Conservation (phyloP, 2,888 invertebrate genomes). For the Clitarchus hookeri region DNA sequence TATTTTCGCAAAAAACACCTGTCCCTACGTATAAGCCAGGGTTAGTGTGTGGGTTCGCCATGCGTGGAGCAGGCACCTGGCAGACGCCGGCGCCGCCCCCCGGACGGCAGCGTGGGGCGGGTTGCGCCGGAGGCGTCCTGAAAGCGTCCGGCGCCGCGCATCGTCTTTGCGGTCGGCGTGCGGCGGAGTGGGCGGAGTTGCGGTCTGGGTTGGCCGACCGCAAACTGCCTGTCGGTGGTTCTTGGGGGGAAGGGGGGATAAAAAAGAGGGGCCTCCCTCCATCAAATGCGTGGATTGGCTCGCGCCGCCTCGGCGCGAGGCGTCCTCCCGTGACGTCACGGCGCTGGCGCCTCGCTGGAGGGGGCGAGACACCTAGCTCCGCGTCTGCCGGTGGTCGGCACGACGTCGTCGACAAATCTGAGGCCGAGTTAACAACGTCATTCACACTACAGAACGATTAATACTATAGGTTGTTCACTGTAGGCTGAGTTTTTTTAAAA, state of each 20-base stretch:
- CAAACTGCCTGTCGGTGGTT: not conserved
- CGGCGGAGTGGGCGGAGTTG: constrained; percentile 19
- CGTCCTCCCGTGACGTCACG: constrained; percentile 10
- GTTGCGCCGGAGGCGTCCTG: constrained; percentile 34
- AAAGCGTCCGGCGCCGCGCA: constrained; percentile 28
- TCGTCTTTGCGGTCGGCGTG: constrained; percentile 32
- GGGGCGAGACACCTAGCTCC: not conserved
- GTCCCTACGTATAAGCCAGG: no score
- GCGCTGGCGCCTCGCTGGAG: not conserved
- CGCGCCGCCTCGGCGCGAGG: constrained; percentile 1
- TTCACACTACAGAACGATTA: no score
- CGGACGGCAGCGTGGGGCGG: not conserved
- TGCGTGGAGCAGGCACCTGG: no score
- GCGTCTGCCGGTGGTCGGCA: no score
- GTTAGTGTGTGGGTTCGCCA: no score
- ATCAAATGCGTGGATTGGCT: constrained; percentile 11
- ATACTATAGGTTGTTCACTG: no score
- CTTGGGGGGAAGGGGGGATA: not conserved
- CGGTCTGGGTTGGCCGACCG: constrained; percentile 27
- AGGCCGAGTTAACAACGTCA: no score
- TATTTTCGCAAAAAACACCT: no score
- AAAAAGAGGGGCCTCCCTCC: not conserved
- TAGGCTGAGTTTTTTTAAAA: no score
- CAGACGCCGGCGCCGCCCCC: no score
- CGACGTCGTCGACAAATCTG: no score